Evolutionary conservation across 1,140 invertebrate species (phyloP).

Genomic region (Halyomorpha halys): DNA sequence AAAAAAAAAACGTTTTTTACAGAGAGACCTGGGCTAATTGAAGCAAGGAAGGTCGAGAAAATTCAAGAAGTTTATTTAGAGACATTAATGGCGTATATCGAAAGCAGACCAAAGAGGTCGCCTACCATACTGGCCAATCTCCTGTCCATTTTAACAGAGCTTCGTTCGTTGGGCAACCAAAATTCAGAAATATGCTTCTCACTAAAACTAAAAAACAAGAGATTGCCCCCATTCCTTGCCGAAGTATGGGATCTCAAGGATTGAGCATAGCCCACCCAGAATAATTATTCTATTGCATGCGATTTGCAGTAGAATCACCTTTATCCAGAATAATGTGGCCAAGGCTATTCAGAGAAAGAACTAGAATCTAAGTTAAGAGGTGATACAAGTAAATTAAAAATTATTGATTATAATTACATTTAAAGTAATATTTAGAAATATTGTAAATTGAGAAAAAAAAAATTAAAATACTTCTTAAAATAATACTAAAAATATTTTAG

Average conservation of each 20-base stretch:
- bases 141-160: conserved; percentile 82
- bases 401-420: no score
- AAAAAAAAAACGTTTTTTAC: conserved; percentile 35
- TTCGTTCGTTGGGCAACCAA: conserved; percentile 87
- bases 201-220: conserved; percentile 87
- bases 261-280: not conserved
- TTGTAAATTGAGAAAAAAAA: no score
- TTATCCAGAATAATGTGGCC: no score
- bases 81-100: conserved; percentile 80
- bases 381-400: no score
- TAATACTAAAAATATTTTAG: no score
- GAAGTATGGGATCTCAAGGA: conserved; percentile 84
- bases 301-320: no score
- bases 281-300: not conserved
- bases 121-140: conserved; percentile 80
- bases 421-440: no score
- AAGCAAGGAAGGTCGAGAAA: conserved; percentile 85
- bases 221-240: conserved; percentile 84
- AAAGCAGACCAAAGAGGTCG: conserved; percentile 63
- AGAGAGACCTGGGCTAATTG: conserved; percentile 83
- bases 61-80: conserved; percentile 94
- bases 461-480: no score
- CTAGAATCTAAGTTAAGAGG: no score
- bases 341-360: no score
- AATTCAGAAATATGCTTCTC: conserved; percentile 95